Percentiles rank a stretch among this genome's conserved stretches.
Conservation (phyloP, 2,797 vertebrate species). For the Erithacus rubecula region DNA sequence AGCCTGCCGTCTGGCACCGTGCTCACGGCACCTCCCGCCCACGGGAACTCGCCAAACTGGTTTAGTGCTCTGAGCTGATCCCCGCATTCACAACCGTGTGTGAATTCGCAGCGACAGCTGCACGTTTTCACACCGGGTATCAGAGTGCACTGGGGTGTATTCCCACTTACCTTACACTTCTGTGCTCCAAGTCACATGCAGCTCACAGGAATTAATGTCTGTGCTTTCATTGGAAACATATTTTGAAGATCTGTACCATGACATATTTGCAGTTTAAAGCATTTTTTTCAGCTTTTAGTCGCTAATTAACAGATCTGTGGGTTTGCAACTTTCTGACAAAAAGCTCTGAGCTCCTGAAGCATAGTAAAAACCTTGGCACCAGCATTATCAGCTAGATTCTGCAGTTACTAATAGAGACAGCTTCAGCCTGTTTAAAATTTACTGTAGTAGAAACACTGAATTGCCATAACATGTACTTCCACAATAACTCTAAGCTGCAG, state of each 20-base stretch:
- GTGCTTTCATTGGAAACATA: not conserved
- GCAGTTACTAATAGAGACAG: not conserved
- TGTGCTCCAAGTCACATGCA: not conserved
- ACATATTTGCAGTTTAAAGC: not conserved
- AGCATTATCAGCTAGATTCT: not conserved
- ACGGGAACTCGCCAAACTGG: not conserved
- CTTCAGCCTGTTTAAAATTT: not conserved
- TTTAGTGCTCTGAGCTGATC: not conserved
- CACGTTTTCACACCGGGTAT: not conserved
- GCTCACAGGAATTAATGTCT: not conserved
- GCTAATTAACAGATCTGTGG: not conserved
- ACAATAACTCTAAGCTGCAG: not conserved
- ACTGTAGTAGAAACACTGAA: not conserved
- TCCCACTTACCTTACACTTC: not conserved
- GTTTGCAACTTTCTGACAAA: not conserved
- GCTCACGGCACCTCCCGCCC: not conserved
- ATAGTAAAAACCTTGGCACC: not conserved
- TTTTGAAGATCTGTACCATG: not conserved
- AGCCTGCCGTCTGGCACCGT: not conserved
- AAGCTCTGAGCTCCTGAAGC: not conserved
- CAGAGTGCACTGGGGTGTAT: too few species aligned
- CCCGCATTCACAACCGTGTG: fast-evolving
- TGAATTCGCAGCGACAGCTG: not conserved
- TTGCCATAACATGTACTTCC: not conserved
- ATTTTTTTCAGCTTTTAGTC: not conserved